phyloP scores from a whole-genome alignment of 2,113 vertebrate genomes.

The Mus spicilegus region DNA sequence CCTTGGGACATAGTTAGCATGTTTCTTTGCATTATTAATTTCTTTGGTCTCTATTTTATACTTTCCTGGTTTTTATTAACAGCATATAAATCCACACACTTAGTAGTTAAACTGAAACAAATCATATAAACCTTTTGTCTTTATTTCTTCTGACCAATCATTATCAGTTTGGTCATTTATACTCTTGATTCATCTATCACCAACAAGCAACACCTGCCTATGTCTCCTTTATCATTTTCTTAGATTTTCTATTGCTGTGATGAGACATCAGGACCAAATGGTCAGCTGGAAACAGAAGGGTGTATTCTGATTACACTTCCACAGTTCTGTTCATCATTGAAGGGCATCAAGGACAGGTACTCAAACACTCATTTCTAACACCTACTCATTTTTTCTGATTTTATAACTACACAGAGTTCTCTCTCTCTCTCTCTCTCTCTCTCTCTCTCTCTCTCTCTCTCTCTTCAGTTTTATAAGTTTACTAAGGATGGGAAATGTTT shows the following conservation, averaged over 20 bases:
- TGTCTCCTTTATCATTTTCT: too few species aligned
- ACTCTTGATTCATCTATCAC: too few species aligned
- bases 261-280: background rate
- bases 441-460: background rate
- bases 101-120: background rate
- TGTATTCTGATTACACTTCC: background rate
- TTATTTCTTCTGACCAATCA: background rate
- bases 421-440: too few species aligned
- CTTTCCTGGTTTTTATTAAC: background rate
- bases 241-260: background rate
- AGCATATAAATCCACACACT: background rate
- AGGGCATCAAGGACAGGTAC: background rate
- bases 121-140: background rate
- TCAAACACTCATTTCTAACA: background rate
- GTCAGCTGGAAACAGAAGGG: rapidly evolving
- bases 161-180: background rate
- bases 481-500: background rate
- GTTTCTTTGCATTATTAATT: background rate
- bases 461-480: background rate
- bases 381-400: background rate
- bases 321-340: background rate
- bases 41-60: background rate
- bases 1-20: background rate
- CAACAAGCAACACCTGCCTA: background rate
- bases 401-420: background rate